Base-by-base conservation (phyloP, 2,888 invertebrate species). In the Pediacus dermestoides region DNA sequence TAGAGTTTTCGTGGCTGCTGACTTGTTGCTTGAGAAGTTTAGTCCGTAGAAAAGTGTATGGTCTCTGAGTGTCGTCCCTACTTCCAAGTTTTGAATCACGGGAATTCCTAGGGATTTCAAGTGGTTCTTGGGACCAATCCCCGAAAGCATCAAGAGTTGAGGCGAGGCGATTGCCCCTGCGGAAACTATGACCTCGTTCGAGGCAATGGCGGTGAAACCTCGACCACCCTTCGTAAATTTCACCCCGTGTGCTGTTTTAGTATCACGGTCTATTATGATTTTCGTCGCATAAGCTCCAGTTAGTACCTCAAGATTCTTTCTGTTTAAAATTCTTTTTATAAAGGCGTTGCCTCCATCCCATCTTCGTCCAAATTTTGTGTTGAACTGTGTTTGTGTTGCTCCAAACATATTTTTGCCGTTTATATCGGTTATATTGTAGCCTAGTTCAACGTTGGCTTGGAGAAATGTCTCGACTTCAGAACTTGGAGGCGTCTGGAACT, bases 161-260 rank as follows among this genome's bases (percentile, higher is more conserved):
- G 91, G 87, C 0, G 88, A 85, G 42, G 84, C 86, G 14, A 91
- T 80, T 1, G 83, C 71, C 3, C 91, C 90, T 0, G 87, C 87
- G 6, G 82, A 78, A 9, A 90, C 66, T 33, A 91, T 76, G 1
- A 90, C 76, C 66, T 87, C 89, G 46, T 81, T 85, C 2, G 71
- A 74, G 2, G 85, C 86, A 4, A 67, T 61, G 1, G 73, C 73
- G 4, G 61, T 52, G 40, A 68, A 78, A 48, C 71, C 72, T 56
- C 60, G 68, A 10, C 74, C 74, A 41, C 76, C 70, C 58, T 82
- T 81, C 2, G 72, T 55, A 53, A 84, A 85, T 58, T 82, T 77
- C 0, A 88, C 82, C 0, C 83, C 85, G 1, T 66, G 66, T 0
- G 81, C 81, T 4, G 61, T 63, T 56, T 77, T 82, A 1, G 75